A percentile compares a stretch with the other conserved stretches of the same genome.
These are phyloP conservation scores for Chamaetylas fuelleborni DNA, from an alignment of 2,113 vertebrate species.

Conservation along the genomic window DNA sequence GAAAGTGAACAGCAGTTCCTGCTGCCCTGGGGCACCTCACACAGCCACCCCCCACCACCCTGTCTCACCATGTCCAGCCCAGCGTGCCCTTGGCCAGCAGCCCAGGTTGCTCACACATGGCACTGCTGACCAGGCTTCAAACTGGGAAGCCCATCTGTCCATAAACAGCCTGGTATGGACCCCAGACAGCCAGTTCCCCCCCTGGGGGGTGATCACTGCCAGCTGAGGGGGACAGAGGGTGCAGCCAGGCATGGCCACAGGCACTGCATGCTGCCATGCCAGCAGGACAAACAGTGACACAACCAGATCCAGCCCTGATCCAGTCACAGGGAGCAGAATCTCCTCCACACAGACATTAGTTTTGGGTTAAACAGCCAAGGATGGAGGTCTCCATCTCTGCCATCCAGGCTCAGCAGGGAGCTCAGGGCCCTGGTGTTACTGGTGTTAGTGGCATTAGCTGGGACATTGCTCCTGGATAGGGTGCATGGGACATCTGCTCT, in stretches of 20 bases:
- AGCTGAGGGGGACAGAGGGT: neutral
- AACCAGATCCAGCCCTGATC: neutral
- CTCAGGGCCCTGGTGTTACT: neutral
- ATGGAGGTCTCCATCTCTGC: neutral
- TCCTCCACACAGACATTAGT: neutral
- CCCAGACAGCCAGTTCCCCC: neutral
- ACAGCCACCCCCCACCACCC: rapidly evolving
- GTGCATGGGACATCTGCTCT: neutral
- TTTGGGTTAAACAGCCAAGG: neutral
- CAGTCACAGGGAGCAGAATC: neutral
- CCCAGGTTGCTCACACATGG: neutral
- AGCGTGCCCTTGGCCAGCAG: neutral
- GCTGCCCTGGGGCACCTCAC: neutral
- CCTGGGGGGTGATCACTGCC: neutral
- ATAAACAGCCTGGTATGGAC: neutral
- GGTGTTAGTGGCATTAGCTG: conserved; percentile 50
- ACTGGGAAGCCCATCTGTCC: neutral
- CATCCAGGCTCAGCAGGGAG: neutral
- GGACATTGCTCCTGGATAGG: neutral
- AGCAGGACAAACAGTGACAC: neutral
- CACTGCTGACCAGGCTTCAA: neutral
- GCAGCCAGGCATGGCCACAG: rapidly evolving
- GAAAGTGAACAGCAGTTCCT: neutral
- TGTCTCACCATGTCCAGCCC: neutral
- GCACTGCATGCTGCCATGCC: neutral